Percentiles rank a stretch among this genome's conserved stretches.
phyloP scores from a whole-genome alignment of 1,140 invertebrate genomes.

The Drosophila neocordata region DNA sequence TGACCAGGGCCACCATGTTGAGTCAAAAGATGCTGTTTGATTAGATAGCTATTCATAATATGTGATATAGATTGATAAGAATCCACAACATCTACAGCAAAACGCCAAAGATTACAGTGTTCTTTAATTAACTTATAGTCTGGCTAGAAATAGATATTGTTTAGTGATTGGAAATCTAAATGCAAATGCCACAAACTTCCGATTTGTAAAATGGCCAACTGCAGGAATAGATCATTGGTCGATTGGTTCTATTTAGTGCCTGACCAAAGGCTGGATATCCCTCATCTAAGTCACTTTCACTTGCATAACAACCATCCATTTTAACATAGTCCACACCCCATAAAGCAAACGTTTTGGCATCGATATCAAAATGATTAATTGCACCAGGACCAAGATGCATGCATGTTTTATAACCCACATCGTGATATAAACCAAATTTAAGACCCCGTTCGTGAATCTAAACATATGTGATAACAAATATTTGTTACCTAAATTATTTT shows the following conservation, averaged over 20 bases:
- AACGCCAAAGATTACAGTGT: slow-evolving; percentile 97
- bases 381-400: slow-evolving; percentile 97
- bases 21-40: slow-evolving; percentile 93
- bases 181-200: slow-evolving; percentile 86
- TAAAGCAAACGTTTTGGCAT: slow-evolving; percentile 96
- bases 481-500: neutral
- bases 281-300: slow-evolving; percentile 27
- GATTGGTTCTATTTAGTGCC: slow-evolving; percentile 49
- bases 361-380: slow-evolving; percentile 90
- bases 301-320: slow-evolving; percentile 95
- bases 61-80: slow-evolving; percentile 93
- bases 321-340: slow-evolving; percentile 99
- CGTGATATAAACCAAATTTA: slow-evolving; percentile 98
- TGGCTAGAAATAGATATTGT: slow-evolving; percentile 85
- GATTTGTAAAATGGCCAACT: slow-evolving; percentile 98
- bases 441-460: slow-evolving; percentile 96
- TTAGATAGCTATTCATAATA: slow-evolving; percentile 96
- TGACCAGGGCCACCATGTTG: slow-evolving; percentile 95
- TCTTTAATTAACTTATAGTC: slow-evolving; percentile 93
- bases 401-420: slow-evolving; percentile 97
- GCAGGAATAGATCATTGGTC: slow-evolving; percentile 96
- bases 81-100: slow-evolving; percentile 96
- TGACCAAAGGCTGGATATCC: slow-evolving; percentile 57
- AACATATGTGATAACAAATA: no score
- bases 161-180: slow-evolving; percentile 21